Base-by-base conservation (phyloP, 2,888 invertebrate species). In the Spilosoma lubricipeda region DNA sequence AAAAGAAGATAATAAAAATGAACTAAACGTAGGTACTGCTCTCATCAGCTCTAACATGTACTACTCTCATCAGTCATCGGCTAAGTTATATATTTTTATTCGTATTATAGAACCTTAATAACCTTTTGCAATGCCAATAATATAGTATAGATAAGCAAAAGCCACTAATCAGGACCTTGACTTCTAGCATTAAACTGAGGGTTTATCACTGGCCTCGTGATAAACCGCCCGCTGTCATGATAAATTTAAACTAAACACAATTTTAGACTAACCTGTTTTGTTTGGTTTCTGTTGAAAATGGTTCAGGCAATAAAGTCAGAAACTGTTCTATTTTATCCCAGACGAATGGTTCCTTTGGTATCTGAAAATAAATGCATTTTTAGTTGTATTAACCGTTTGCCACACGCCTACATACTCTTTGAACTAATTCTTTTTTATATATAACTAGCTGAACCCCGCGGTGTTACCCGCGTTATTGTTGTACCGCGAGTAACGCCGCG, bases 261-360 rank as follows among this genome's bases (percentile, higher is more conserved):
- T 48, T 56, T 18, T 66, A 45, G 71, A 83, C 88, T 79, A 90
- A 98, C 98, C 97, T 97, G 88, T 94, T 94, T 89, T 98, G 97
- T 91, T 97, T 97, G 3, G 87, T 91, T 76, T 96, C 92, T 88
- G 98, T 97, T 67, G 96, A 94, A 93, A 98, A 98, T 77, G 93
- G 93, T 81, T 97, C 97, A 73, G 98, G 98, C 85, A 98, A 96
- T 82, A 98, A 95, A 89, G 96, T 93, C 81, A 98, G 93, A 92
- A 98, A 98, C 88, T 97, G 97, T 87, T 97, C 96, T 74, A 97
- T 93, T 93, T 98, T 98, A 70, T 96, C 96, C 98, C 98, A 99
- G 76, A 99, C 93, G 88, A 97, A 96, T 59, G 98, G 97, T 87
- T 96, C 95, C 81, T 93, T 93, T 71, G 90, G 88, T 71, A 95